phyloP scores from a whole-genome alignment of 2,888 invertebrate species.

The Tiphia femorata region DNA sequence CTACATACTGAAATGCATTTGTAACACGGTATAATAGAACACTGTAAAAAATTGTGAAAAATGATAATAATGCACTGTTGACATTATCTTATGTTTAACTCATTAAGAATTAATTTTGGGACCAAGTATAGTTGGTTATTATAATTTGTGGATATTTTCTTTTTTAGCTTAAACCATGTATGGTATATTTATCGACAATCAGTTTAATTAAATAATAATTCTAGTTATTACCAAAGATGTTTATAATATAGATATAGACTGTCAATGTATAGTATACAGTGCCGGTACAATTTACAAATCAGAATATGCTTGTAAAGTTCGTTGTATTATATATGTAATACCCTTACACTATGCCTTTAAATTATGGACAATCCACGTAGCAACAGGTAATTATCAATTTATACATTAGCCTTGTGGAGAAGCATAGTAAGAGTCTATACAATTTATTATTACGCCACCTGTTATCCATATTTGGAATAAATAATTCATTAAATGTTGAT shows the following conservation, averaged over 20 bases:
- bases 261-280: conserved; percentile 36
- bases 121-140: conserved; percentile 40
- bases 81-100: conserved; percentile 21
- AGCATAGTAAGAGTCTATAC: conserved; percentile 28
- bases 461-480: conserved; percentile 22
- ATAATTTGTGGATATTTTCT: conserved; percentile 19
- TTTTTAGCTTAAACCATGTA: conserved; percentile 29
- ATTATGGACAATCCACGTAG: conserved; percentile 33
- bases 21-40: conserved; percentile 25
- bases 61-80: conserved; percentile 11
- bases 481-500: conserved; percentile 17
- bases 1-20: conserved; percentile 31
- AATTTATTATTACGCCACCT: conserved; percentile 21
- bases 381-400: conserved; percentile 29
- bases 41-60: conserved; percentile 1
- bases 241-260: conserved; percentile 39
- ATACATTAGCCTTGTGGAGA: conserved; percentile 22
- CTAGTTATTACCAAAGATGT: conserved; percentile 43
- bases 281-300: conserved; percentile 43
- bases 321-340: conserved; percentile 45
- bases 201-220: conserved; percentile 43
- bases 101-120: conserved; percentile 39
- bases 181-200: conserved; percentile 47
- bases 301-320: conserved; percentile 35
- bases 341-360: conserved; percentile 32